Evolutionary conservation across 2,113 vertebrate species (phyloP), one percentile per base, ranked within the genome.

Genomic region (Oryzias curvinotus): DNA sequence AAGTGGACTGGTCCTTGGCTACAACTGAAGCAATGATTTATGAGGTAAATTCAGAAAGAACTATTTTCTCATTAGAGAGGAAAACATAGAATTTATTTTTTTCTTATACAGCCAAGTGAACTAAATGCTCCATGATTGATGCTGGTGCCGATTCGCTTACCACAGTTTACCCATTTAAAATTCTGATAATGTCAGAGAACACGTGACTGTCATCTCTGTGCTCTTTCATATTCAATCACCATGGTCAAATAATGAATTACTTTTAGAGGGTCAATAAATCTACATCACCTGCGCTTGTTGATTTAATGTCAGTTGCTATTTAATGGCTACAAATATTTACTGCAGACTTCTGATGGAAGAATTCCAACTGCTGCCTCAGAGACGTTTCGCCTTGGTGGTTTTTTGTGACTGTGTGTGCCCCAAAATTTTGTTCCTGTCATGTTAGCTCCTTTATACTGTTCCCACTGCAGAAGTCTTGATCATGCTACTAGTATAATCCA

Each of bases 61-160:
- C 71, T 68, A 64, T 88, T 85, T 85, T 81, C 75, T 86, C 84
- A 84, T 90, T 85, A 90, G 68, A 71, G 56, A 76, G 57, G 57
- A 83, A 83, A 87, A 83, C 77, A 77, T 66, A 30, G 71, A 84
- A 77, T 48, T 83, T 62, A 67, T 78, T 70, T 81, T 81, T 71
- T 68, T 82, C 63, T 75, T 65, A 73, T 60, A 66, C 71, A 75
- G 76, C 71, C 73, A 57, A 54, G 72, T 72, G 79, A 82, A 80
- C 76, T 80, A 83, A 85, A 82, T 62, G 79, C 66, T 58, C 43
- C 1, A 8, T 87, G 89, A 89, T 86, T 87, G 82, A 90, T 90
- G 81, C 62, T 5, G 62, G 79, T 26, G 65, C 72, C 80, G 73
- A 82, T 85, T 76, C 59, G 70, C 69, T 79, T 65, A 58, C 54